Evolutionary conservation across 1,140 invertebrate species (phyloP), one percentile per base, ranked within the genome.

Genomic region (Eubasilissa regina): DNA sequence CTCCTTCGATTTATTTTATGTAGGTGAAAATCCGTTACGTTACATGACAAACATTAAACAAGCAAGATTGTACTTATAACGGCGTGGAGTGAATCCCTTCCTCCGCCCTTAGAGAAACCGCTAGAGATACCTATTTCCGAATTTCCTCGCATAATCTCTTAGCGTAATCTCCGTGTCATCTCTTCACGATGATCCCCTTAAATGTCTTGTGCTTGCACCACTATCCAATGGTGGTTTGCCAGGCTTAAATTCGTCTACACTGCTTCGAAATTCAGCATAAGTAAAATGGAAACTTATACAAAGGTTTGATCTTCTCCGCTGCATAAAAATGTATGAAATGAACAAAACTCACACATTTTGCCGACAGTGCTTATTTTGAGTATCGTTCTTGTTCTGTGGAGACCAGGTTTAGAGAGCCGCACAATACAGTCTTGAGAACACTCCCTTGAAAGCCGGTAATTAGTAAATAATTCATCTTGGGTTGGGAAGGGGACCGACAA

Each of bases 381-480:
- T n/a, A 11, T 9, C 8, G 64, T 68, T 68, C 25, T 51, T 47
- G 64, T 17, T 17, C 0, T 3, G 12, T 68, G 64, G 13, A 4
- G 43, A 47, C 19, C 44, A 68, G 64, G 64, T 68, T 68, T 17
- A 21, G 10, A 64, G 58, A 48, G 58, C 75, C 66, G 45, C 66
- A 64, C 43, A 64, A 64, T 60, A 74, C 77, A 77, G 75, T 82
- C 81, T 82, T 80, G 78, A 76, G 78, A 77, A 64, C 75, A 78
- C 53, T 72, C 53, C 77, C 55, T 76, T 72, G 74, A 66, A 81
- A 82, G 79, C 81, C 75, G 76, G 81, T 83, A 83, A 83, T 83
- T 83, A 83, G 81, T 83, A 83, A 83, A 83, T 83, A 83, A 83
- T 83, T 83, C 81, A 83, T 80, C 77, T 64, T 35, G 81, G 74